Evolutionary conservation across 2,888 invertebrate genomes (phyloP), one percentile per base, ranked within the genome.

Genomic region (Saturnia japonica): DNA sequence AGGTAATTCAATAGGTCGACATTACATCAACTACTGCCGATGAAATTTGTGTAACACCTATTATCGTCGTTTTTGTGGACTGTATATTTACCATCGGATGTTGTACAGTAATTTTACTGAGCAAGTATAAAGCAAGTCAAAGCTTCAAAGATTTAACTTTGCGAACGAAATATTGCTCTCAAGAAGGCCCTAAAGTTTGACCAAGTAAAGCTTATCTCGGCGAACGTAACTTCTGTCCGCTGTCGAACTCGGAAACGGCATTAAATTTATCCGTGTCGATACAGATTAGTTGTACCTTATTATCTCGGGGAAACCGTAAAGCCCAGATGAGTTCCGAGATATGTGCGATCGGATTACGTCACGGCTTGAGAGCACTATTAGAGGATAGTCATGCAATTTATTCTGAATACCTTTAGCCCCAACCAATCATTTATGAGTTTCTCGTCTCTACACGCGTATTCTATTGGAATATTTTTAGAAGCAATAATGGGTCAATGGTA

Each of bases 211-310:
- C 68, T 68, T 68, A 57, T 68, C 54, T 57, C 42, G 40, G 28
- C 25, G 42, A 51, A 68, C 40, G 51, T 57, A 68, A 57, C 57
- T 54, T 40, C 40, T 57, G 68, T 43, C 51, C 54, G 40, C 47
- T 40, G 57, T 57, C 34, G 42, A 68, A 57, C 57, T 68, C 34
- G 40, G 11, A 34, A n/a, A 8, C 64, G 40, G 28, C 12, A 60
- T 40, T 64, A 64, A 64, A 64, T 40, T 54, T 42, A 22, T 51
- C 57, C 68, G 40, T 47, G 34, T 51, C 40, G 68, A 54, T 68
- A 68, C 54, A 22, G 68, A 68, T 68, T 68, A 68, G 68, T 57
- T 40, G 51, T 68, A 51, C 68, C 68, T 68, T 54, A 68, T 68
- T 68, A 68, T 54, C 22, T 68, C 51, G 12, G 22, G 68, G 51